Conservation (phyloP, 2,113 vertebrate species). For the Triplophysa rosa region DNA sequence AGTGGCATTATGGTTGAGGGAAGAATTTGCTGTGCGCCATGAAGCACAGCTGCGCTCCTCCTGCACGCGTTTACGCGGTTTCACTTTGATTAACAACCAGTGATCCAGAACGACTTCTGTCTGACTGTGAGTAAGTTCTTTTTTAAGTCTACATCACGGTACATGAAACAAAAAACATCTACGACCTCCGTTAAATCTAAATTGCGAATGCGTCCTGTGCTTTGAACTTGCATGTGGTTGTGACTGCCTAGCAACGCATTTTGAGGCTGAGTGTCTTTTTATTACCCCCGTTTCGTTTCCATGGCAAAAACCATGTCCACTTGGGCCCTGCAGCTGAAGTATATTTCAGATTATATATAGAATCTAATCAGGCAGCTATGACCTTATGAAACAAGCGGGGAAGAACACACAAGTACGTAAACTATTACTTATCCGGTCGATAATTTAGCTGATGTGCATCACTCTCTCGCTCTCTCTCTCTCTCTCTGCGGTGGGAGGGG, state of each 20-base stretch:
- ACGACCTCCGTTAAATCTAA: not conserved
- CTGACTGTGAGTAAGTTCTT: conserved; percentile 21
- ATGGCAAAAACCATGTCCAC: conserved; percentile 29
- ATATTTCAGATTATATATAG: conserved; percentile 7
- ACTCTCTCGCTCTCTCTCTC: not conserved
- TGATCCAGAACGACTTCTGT: conserved; percentile 52
- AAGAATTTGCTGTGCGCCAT: conserved; percentile 42
- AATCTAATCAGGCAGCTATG: conserved; percentile 10
- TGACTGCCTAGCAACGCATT: not conserved
- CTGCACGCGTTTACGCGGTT: conserved; percentile 15
- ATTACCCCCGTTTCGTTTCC: conserved; percentile 25
- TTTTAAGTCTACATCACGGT: not conserved
- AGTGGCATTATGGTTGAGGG: conserved; percentile 18
- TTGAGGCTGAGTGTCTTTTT: not conserved
- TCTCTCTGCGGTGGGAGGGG: not conserved
- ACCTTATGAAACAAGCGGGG: conserved; percentile 19
- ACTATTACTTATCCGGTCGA: conserved; percentile 26
- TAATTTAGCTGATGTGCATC: conserved; percentile 13
- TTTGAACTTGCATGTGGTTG: not conserved
- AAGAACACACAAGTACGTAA: conserved; percentile 10
- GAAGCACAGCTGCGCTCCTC: conserved; percentile 38
- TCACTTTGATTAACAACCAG: conserved; percentile 49
- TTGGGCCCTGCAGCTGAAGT: conserved; percentile 19
- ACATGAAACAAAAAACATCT: not conserved
- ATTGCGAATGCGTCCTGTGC: not conserved